These are phyloP conservation scores for Saguinus imperator DNA, from an alignment of 2,113 vertebrate species.

Conservation along the genomic window DNA sequence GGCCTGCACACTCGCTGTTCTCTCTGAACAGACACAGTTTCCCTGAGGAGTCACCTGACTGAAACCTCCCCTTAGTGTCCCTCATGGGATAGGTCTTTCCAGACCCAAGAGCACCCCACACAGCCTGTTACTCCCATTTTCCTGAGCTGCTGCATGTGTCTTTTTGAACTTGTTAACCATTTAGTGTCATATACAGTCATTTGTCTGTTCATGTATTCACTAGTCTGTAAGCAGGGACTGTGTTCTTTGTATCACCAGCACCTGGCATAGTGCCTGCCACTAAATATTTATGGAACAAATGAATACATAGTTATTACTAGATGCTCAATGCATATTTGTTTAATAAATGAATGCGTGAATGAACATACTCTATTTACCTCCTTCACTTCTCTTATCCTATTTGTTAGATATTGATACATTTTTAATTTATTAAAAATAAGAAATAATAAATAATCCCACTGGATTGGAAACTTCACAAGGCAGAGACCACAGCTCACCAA, in stretches of 20 bases:
- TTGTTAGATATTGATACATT: accelerated
- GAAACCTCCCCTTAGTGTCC: neutral
- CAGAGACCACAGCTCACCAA: neutral
- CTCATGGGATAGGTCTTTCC: neutral
- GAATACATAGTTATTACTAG: neutral
- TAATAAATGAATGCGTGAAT: neutral
- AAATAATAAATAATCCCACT: neutral
- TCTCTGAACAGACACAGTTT: neutral
- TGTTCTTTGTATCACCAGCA: no score
- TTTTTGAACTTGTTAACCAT: neutral
- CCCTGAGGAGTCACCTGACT: neutral
- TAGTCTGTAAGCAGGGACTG: neutral
- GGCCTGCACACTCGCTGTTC: neutral
- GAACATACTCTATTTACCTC: neutral
- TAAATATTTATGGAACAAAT: neutral
- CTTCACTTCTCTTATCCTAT: neutral
- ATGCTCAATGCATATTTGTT: neutral
- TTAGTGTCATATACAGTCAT: neutral
- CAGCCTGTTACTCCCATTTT: no score
- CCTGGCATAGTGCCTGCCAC: neutral
- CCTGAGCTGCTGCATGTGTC: neutral
- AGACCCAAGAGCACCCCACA: no score
- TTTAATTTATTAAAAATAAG: neutral
- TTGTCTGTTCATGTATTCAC: neutral
- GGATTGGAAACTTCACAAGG: neutral